Evolutionary conservation across 2,888 invertebrate species (phyloP).

Genomic region (Hanleya hanleyi): DNA sequence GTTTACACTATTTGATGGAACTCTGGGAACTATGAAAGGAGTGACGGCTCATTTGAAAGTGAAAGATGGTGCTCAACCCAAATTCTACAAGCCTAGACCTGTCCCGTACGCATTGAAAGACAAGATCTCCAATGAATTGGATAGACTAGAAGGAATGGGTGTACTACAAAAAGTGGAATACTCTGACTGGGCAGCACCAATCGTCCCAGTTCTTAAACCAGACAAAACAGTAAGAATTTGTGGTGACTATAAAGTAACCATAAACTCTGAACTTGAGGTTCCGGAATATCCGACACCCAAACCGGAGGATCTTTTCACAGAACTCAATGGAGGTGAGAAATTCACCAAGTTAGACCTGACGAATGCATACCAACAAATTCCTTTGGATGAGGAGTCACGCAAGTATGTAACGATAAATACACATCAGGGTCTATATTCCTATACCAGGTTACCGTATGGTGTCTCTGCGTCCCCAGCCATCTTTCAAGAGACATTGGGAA

Average conservation of each 20-base stretch:
- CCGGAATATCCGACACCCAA: conserved; percentile 36
- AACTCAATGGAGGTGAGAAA: conserved; percentile 18
- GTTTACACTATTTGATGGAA: neutral
- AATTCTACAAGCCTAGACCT: conserved; percentile 17
- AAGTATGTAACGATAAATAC: conserved; percentile 41
- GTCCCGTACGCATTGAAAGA: conserved; percentile 14
- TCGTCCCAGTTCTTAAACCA: conserved; percentile 34
- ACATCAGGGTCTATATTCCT: conserved; percentile 36
- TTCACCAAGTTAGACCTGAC: conserved; percentile 43
- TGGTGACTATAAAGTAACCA: conserved; percentile 36
- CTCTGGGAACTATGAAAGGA: conserved; percentile 4
- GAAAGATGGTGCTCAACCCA: conserved; percentile 15
- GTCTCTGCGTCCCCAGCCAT: conserved; percentile 34
- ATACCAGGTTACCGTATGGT: conserved; percentile 36
- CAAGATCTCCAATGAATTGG: neutral
- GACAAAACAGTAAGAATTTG: conserved; percentile 30
- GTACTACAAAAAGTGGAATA: conserved; percentile 4
- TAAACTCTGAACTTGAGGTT: conserved; percentile 23
- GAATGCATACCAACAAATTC: conserved; percentile 41
- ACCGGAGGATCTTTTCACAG: conserved; percentile 29
- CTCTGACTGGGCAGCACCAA: conserved; percentile 32
- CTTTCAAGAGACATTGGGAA: conserved; percentile 44
- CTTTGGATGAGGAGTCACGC: conserved; percentile 34
- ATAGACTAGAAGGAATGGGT: neutral
- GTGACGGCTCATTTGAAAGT: neutral